Evolutionary conservation across 2,797 vertebrate genomes (phyloP), one percentile per base, ranked within the genome.

Genomic region (Threskiornis aethiopicus): DNA sequence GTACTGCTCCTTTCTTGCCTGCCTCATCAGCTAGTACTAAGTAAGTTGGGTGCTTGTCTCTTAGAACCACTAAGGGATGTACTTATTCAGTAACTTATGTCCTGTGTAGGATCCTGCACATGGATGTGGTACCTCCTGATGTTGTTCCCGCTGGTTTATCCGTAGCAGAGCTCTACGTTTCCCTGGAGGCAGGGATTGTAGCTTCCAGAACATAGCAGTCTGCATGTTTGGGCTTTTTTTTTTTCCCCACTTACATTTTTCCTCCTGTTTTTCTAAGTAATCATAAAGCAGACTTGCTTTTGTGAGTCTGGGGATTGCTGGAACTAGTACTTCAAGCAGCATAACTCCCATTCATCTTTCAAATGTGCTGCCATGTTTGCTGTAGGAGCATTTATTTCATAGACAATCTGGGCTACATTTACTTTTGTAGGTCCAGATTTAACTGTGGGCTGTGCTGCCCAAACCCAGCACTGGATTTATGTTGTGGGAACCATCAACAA

Each of bases 121-220:
- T 41, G 39, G n/a, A 22, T 1, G 0, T 54, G 44, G 20, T 57
- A 33, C 17, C 35, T 77, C 62, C 64, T 77, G 13, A 39, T 72
- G 26, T 59, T 0, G 0, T 16, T 83, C 17, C 64, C 20, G 5
- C 13, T 72, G 19, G 19, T 58, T 81, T 49, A 35, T 55, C 19
- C 25, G 16, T 62, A 79, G 47, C 11, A 86, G 61, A 79, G 29
- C 28, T 90, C 51, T 89, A 49, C 31, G 17, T 61, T 93, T 66
- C 51, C 35, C 61, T 82, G 44, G 20, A 73, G 57, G 26, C 29
- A 54, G 18, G 75, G 29, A 62, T 1, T 28, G 21, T 75, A 61
- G 18, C 46, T 89, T 85, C 57, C 28, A 66, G 64, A 83, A 75
- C 5, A 5, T 4, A 92, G 41, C 35, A 81, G 14, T 58, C 35